A percentile compares a stretch with the other conserved stretches of the same genome.
Conservation (phyloP, 2,888 invertebrate species). For the Agonopterix alstromeriana region DNA sequence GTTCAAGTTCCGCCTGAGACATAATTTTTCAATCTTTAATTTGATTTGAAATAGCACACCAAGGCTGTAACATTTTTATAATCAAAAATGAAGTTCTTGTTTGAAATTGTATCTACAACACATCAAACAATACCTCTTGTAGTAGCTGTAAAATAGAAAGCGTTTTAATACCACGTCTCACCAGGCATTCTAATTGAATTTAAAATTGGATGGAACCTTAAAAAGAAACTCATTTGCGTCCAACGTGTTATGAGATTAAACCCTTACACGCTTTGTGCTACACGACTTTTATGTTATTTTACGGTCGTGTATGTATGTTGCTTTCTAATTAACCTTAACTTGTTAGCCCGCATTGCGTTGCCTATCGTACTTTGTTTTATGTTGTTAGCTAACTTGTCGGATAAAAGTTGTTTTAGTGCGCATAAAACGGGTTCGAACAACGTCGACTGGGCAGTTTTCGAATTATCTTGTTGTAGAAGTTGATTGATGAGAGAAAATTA, state of each 20-base stretch:
- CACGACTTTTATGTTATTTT: constrained; percentile 19
- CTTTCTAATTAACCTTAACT: constrained; percentile 23
- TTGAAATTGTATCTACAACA: no score
- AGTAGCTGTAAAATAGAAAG: neutral
- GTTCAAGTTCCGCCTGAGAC: no score
- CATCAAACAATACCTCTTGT: no score
- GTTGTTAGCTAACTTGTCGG: constrained; percentile 2
- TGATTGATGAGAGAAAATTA: no score
- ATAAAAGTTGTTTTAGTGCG: constrained; percentile 2
- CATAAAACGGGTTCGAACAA: neutral
- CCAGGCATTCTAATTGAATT: constrained; percentile 37
- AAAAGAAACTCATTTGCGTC: constrained; percentile 40
- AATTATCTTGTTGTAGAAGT: no score
- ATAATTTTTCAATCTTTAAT: no score
- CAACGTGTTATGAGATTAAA: constrained; percentile 38
- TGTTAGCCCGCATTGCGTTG: constrained; percentile 14
- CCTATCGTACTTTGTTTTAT: constrained; percentile 4
- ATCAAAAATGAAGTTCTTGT: no score
- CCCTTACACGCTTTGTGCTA: constrained; percentile 14
- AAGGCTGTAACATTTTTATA: no score
- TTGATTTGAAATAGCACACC: no score
- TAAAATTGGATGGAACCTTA: constrained; percentile 29
- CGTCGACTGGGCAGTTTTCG: no score
- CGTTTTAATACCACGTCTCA: neutral
- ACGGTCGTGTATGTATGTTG: constrained; percentile 13